Evolutionary conservation across 2,797 vertebrate genomes (phyloP), one percentile per base, ranked within the genome.

Genomic region (Oryzias dopingdopingensis): DNA sequence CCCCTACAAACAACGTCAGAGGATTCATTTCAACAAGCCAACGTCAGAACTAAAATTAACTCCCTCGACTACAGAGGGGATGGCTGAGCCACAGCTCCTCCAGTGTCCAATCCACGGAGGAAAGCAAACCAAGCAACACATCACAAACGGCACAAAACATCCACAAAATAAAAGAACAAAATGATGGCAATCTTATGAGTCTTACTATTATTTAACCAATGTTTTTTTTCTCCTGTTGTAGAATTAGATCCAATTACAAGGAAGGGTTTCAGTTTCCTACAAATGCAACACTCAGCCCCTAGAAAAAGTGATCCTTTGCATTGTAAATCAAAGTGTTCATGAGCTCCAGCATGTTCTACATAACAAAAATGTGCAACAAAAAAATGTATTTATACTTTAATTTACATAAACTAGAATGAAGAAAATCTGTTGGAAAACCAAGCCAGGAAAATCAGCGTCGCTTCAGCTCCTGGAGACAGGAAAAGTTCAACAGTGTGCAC

Each of bases 41-140:
- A 50, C 61, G 69, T 82, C 74, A 85, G 75, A 53, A 65, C 86
- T 90, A 86, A 83, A 86, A 84, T 84, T 81, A 88, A 62, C 47
- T 1, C 26, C 13, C 49, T 22, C 14, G 4, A 58, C 45, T 14
- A 49, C 58, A 71, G 66, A 59, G 29, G 45, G 32, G 52, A 51
- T 26, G 49, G 46, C 17, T 4, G 55, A 76, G 65, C 55, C 22
- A 5, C 47, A 24, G 62, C 62, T 72, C 77, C 66, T 70, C 23
- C 75, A 69, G 73, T 57, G 60, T 75, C 42, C 67, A 13, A 50
- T 56, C 49, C n/a, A 22, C 41, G 55, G 55, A 70, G 52, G 57
- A 65, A 62, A 49, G 51, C 64, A 40, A 62, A 42, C 40, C 16
- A 6, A 29, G 26, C 49, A 72, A 74, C 65, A 67, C 57, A 12